Evolutionary conservation across 2,888 invertebrate species (phyloP).

Genomic region (Cantharis lateralis): DNA sequence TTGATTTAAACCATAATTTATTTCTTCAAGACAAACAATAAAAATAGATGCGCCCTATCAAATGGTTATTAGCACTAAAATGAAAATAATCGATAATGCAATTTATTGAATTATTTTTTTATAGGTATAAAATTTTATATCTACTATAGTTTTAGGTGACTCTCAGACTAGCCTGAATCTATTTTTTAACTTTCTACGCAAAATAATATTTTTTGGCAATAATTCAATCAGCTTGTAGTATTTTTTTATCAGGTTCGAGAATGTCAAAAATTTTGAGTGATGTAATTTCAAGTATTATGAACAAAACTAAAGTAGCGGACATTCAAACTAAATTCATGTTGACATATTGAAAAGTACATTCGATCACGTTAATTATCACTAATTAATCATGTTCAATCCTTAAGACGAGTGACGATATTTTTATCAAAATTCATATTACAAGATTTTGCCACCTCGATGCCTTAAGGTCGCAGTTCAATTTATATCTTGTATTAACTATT

Average conservation of each 20-base stretch:
- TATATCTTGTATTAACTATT: background rate
- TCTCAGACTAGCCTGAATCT: too few relatives aligned
- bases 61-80: too few relatives aligned
- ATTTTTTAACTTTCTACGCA: background rate
- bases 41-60: background rate
- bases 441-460: constrained; percentile 7
- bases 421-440: background rate
- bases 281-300: background rate
- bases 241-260: background rate
- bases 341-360: background rate
- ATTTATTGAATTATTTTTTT: too few relatives aligned
- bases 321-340: background rate
- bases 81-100: too few relatives aligned
- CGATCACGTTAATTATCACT: background rate
- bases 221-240: too few relatives aligned
- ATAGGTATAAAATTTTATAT: too few relatives aligned
- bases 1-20: background rate
- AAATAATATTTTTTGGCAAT: background rate
- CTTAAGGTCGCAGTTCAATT: constrained; percentile 16
- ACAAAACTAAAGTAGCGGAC: background rate
- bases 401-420: background rate
- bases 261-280: background rate
- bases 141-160: too few relatives aligned
- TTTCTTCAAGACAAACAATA: background rate
- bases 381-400: background rate